Evolutionary conservation across 2,888 invertebrate species (phyloP), one percentile per base, ranked within the genome.

Genomic region (Cantharis rufa): DNA sequence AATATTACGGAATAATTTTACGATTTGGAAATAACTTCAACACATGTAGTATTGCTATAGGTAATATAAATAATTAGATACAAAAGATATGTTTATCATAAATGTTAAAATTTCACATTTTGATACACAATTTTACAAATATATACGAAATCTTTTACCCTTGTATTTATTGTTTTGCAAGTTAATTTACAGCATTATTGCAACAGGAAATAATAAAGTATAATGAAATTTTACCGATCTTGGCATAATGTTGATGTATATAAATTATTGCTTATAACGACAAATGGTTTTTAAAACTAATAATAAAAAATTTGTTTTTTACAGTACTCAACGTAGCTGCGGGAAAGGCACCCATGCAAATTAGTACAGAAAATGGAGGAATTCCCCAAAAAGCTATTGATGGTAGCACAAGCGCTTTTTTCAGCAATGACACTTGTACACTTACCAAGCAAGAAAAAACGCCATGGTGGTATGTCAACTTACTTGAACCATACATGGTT

Each of bases 391-490:
- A 95, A 80, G 97, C 97, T 5, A 94, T 97, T 70, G 97, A 97
- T 85, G 97, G 97, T 68, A 96, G 96, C 86, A 96, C 97, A 9
- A 93, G 95, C 15, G 92, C 94, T 61, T 92, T 93, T 85, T 97
- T 94, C 89, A 95, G 91, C 84, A 88, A 93, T 1, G 95, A 95
- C 81, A 97, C 97, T 2, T 97, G 97, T 88, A 96, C 96, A 0
- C 91, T 96, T 70, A 96, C 96, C 1, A 94, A 94, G 87, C 87
- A 93, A 0, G 97, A 97, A 87, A 89, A 93, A n/a, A 92, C 93
- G 27, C 96, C 97, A 2, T 97, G 97, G 97, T 97, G 97, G 96
- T 97, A 97, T 89, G 97, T 97, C 83, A 97, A 97, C 88, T 91
- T 97, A 0, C 90, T 97, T 79, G 97, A 97, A 86, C 97, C 97